Evolutionary conservation across 2,797 vertebrate genomes (phyloP), one percentile per base, ranked within the genome.

Genomic region (Tinamus major): DNA sequence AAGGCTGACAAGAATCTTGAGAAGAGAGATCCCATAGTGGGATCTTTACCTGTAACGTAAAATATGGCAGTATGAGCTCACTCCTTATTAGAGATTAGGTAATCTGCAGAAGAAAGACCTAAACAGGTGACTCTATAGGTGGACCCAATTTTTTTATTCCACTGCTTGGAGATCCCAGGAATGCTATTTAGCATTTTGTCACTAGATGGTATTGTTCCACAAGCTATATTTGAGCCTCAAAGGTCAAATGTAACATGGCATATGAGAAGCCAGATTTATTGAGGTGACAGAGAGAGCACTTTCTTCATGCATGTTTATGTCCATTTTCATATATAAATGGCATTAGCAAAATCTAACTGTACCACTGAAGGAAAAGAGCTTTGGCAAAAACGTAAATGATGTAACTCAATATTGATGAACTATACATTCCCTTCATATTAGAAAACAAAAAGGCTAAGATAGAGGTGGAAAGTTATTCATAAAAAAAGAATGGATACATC

Each of bases 151-250:
- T 5, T 76, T 85, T 58, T n/a, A 64, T 68, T 64, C 61, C 21
- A 13, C 53, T 35, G 91, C 74, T 21, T 1, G 2, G 64, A 67
- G 82, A 93, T 81, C 33, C 77, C 87, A 92, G 89, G 83, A 96
- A 96, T 95, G 92, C 92, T 94, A 96, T 95, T 95, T 95, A 95
- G 91, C 81, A 63, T 91, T 90, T 83, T 85, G 96, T 94, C 95
- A 96, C 91, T 97, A 95, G 92, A 89, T 96, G 96, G 95, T 95
- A 96, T 91, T 92, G 95, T 94, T 97, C 93, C 94, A 94, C 89
- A 93, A 80, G 85, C 93, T 96, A 95, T 93, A 89, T 68, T 64
- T 9, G 65, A 92, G 72, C 68, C 74, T 87, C 77, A 39, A 68
- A 86, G 91, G 91, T 91, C 89, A 95, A 56, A 41, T 19, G 21